These are phyloP conservation scores for Toxotes lorentzi DNA, from an alignment of 2,797 vertebrate species.

Conservation along the genomic window DNA sequence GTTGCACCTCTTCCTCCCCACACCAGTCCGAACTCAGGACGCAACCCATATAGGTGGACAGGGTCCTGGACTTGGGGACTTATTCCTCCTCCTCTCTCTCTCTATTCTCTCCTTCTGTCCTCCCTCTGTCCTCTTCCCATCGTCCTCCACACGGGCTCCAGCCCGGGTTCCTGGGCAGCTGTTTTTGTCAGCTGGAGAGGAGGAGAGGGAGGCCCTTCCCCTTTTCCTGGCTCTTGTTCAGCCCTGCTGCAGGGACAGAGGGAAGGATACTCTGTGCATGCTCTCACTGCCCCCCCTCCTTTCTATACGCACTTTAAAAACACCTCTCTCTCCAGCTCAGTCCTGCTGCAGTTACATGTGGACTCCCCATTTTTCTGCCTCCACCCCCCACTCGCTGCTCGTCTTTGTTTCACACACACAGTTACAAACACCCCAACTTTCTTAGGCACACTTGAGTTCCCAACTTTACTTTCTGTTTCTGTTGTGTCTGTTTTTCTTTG, in stretches of 20 bases:
- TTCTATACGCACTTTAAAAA: constrained; percentile 60
- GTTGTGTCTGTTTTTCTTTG: constrained; percentile 9
- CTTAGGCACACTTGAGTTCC: neutral
- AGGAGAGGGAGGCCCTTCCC: constrained; percentile 81
- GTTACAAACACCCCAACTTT: constrained; percentile 30
- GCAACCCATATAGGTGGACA: constrained; percentile 85
- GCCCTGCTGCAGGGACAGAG: constrained; percentile 59
- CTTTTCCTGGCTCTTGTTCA: constrained; percentile 82
- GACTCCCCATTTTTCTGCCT: constrained; percentile 42
- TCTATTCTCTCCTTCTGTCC: constrained; percentile 43
- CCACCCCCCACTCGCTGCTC: constrained; percentile 25
- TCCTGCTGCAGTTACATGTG: constrained; percentile 46
- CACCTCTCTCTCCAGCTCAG: constrained; percentile 56
- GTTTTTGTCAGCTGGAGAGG: constrained; percentile 87
- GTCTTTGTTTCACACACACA: constrained; percentile 48
- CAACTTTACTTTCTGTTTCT: constrained; percentile 18
- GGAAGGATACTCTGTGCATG: constrained; percentile 68
- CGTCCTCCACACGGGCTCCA: constrained; percentile 58
- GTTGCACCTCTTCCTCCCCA: constrained; percentile 80
- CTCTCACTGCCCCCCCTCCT: constrained; percentile 23
- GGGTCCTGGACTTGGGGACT: constrained; percentile 49
- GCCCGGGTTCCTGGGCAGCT: constrained; percentile 77
- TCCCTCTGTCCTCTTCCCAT: constrained; percentile 45
- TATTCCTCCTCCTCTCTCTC: constrained; percentile 33
- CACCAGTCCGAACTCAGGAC: constrained; percentile 84